phyloP scores from a whole-genome alignment of 35 echinoderm and acorn worm genomes.

The Lytechinus variegatus region DNA sequence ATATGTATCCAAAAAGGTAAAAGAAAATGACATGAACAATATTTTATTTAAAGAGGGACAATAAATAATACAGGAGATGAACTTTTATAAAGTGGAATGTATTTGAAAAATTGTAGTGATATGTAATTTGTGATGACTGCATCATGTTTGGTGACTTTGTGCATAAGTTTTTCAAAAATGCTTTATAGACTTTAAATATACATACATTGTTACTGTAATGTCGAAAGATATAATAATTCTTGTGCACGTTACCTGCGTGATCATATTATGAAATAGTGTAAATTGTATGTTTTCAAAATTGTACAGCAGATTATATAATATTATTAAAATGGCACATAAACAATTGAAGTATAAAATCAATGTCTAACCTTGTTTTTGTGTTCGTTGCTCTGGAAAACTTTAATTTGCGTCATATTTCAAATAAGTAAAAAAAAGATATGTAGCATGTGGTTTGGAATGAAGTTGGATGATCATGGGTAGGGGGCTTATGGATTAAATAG shows the following conservation, averaged over 20 bases:
- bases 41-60: not conserved
- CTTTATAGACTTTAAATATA: not conserved
- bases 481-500: too few species aligned
- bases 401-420: too few species aligned
- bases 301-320: constrained; percentile 32
- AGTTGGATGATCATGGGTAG: too few species aligned
- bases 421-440: too few species aligned
- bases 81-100: not conserved
- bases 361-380: not conserved
- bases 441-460: too few species aligned
- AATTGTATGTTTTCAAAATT: constrained; percentile 32
- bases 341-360: not conserved
- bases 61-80: not conserved
- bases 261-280: constrained; percentile 18
- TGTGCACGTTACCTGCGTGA: not conserved
- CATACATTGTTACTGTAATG: not conserved
- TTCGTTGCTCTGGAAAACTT: not conserved
- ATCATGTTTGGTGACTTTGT: not conserved
- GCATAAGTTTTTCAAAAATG: not conserved
- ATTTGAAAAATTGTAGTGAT: not conserved
- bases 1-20: not conserved
- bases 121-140: not conserved
- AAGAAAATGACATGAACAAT: not conserved
- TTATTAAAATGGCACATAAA: constrained; percentile 44
- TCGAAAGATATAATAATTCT: constrained; percentile 2